Conservation (phyloP, 2,888 invertebrate species). For the Ferdinandea cuprea region DNA sequence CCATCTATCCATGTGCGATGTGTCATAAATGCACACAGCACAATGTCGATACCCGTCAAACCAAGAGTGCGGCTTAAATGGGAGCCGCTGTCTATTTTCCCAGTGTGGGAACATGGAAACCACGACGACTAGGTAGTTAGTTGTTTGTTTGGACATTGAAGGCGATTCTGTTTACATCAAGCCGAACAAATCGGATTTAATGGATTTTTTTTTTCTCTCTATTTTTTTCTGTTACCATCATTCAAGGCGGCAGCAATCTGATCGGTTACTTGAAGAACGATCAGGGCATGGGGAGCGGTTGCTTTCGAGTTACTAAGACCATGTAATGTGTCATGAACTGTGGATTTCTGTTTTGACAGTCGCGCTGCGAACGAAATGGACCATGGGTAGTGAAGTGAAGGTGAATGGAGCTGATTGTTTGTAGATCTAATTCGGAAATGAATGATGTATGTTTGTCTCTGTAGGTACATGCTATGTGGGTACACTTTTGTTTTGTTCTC, state of each 20-base stretch:
- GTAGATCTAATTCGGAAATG: constrained; percentile 21
- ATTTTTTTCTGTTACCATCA: too few species aligned
- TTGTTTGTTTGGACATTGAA: constrained; percentile 25
- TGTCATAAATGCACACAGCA: constrained; percentile 38
- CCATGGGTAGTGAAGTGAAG: background rate
- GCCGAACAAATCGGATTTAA: constrained; percentile 58
- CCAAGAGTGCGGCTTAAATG: constrained; percentile 21
- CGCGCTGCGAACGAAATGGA: background rate
- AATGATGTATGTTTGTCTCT: constrained; percentile 20
- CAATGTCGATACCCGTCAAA: constrained; percentile 21
- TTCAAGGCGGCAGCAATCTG: background rate
- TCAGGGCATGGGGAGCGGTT: background rate
- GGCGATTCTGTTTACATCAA: constrained; percentile 51
- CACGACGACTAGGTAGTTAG: too few species aligned
- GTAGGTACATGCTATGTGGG: too few species aligned
- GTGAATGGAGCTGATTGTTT: constrained; percentile 30
- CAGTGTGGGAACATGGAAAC: constrained; percentile 39
- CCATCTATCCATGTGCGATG: constrained; percentile 1
- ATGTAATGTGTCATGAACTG: constrained; percentile 46
- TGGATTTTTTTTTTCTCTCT: constrained; percentile 32
- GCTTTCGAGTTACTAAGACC: constrained; percentile 1
- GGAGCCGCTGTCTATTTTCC: background rate
- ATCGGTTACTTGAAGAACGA: background rate
- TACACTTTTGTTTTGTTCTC: constrained; percentile 1
- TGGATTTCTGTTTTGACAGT: constrained; percentile 49